Evolutionary conservation across 2,797 vertebrate genomes (phyloP).

Genomic region (Anomalospiza imberbis): DNA sequence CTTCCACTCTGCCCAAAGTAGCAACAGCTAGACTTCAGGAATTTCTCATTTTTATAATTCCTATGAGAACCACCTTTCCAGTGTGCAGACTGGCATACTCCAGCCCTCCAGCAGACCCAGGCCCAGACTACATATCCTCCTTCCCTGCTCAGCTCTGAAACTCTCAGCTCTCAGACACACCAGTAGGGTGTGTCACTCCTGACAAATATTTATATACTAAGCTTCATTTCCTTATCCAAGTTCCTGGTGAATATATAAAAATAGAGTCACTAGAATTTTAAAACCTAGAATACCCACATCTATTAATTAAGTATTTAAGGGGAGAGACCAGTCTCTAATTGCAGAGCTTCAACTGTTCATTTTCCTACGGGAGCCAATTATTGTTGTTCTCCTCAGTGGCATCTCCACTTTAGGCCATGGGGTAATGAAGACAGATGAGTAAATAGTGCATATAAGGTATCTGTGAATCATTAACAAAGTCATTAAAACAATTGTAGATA

Average conservation of each 20-base stretch:
- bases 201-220: conserved; percentile 29
- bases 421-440: conserved; percentile 30
- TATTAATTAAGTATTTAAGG: conserved; percentile 28
- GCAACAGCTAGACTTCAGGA: background rate
- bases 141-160: background rate
- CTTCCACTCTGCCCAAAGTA: background rate
- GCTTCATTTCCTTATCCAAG: conserved; percentile 8
- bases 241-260: conserved; percentile 2
- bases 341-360: background rate
- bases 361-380: conserved; percentile 22
- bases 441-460: conserved; percentile 14
- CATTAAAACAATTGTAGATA: background rate
- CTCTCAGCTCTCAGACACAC: background rate
- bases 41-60: background rate
- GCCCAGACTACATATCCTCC: background rate
- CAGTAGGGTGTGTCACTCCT: conserved; percentile 5
- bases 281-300: background rate
- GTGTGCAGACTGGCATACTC: background rate
- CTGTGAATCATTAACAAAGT: conserved; percentile 35
- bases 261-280: background rate
- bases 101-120: background rate
- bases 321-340: background rate
- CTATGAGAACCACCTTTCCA: background rate
- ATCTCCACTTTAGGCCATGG: background rate
- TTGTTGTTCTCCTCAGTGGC: background rate